A percentile compares a stretch with the other conserved stretches of the same genome.
phyloP scores from a whole-genome alignment of 2,113 vertebrate species.

The Pollachius pollachius region DNA sequence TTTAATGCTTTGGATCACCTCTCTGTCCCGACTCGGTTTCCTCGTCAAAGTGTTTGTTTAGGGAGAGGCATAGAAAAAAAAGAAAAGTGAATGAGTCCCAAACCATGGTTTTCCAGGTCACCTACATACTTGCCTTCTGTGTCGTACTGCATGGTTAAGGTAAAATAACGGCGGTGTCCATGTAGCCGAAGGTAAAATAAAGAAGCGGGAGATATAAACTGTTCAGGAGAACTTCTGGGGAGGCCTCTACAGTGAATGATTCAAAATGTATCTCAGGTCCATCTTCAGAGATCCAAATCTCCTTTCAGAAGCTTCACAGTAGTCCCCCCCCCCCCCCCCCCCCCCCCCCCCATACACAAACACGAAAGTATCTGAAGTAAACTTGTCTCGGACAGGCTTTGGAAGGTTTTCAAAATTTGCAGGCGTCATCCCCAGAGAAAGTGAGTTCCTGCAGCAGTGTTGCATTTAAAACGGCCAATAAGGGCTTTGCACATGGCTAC shows the following conservation, averaged over 20 bases:
- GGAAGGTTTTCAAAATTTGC: constrained; percentile 58
- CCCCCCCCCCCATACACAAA: neutral
- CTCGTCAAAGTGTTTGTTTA: neutral
- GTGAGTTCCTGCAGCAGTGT: constrained; percentile 10
- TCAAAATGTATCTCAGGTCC: constrained; percentile 38
- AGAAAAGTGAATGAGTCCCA: neutral
- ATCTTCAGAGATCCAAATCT: constrained; percentile 23
- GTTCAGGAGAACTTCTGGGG: constrained; percentile 16
- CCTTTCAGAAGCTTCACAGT: constrained; percentile 3
- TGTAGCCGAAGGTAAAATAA: neutral
- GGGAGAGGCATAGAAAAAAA: neutral
- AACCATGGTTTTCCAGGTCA: neutral
- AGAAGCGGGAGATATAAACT: neutral
- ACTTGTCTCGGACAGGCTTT: constrained; percentile 46
- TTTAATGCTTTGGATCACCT: constrained; percentile 55
- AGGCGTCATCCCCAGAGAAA: constrained; percentile 33
- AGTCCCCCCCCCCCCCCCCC: constrained; percentile 4
- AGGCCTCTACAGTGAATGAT: neutral
- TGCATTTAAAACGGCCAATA: too few species aligned
- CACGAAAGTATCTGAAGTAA: neutral
- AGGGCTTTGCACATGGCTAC: constrained; percentile 7
- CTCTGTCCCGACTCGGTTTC: constrained; percentile 1
- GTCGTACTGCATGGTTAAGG: too few species aligned
- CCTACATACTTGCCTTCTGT: too few species aligned
- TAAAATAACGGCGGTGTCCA: too few species aligned